A percentile compares a stretch with the other conserved stretches of the same genome.
Evolutionary conservation across 2,113 vertebrate species (phyloP).

Genomic region (Macrotis lagotis): DNA sequence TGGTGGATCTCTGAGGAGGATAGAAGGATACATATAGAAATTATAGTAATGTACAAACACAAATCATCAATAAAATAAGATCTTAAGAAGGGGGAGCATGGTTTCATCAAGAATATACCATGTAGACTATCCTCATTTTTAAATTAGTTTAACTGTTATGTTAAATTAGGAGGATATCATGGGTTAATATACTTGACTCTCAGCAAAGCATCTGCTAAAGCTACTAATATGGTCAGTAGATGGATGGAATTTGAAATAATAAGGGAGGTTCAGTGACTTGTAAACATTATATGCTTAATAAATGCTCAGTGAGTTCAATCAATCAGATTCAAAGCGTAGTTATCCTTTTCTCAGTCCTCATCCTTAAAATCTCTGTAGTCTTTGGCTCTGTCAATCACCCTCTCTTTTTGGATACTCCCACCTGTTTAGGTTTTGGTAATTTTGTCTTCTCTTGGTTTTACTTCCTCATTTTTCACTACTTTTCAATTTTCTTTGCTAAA

Average conservation of each 20-base stretch:
- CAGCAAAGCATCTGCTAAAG: neutral
- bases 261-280: neutral
- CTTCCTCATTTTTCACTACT: neutral
- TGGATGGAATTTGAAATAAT: neutral
- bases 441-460: neutral
- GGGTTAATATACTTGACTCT: neutral
- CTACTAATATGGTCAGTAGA: neutral
- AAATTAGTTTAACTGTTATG: neutral
- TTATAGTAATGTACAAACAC: neutral
- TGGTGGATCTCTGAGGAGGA: neutral
- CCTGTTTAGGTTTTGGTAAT: neutral
- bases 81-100: neutral
- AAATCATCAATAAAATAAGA: neutral
- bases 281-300: neutral
- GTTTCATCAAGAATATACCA: neutral
- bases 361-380: neutral
- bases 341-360: neutral
- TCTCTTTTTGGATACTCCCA: neutral
- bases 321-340: neutral
- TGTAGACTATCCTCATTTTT: neutral
- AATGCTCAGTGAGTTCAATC: neutral
- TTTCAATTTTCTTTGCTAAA: neutral
- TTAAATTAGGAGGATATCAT: neutral
- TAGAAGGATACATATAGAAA: neutral
- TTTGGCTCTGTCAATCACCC: neutral